Conservation (phyloP, 92 coral and sea anemone genomes). For the Diadumene lineata region DNA sequence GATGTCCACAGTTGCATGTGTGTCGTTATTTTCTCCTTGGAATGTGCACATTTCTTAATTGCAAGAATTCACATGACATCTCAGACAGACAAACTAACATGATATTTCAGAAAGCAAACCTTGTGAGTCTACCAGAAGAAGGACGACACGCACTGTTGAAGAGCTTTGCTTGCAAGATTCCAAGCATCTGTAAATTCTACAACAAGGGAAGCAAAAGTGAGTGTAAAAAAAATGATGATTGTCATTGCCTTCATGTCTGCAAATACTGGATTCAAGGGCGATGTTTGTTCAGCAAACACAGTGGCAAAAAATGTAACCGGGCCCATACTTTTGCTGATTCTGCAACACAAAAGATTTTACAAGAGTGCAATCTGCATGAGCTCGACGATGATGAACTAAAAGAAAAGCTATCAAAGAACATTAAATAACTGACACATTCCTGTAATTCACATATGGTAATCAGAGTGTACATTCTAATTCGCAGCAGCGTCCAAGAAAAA, state of each 20-base stretch:
- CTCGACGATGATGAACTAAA: neutral
- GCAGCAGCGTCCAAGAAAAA: too few relatives aligned
- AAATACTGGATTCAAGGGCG: neutral
- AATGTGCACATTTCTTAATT: neutral
- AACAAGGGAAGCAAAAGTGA: neutral
- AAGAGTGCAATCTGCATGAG: slow-evolving; percentile 1
- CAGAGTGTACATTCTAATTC: too few relatives aligned
- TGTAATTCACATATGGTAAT: too few relatives aligned
- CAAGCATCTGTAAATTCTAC: slow-evolving; percentile 3
- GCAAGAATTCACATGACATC: slow-evolving; percentile 21
- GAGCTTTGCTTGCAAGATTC: slow-evolving; percentile 6
- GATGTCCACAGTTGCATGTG: slow-evolving; percentile 8
- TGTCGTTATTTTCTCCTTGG: neutral
- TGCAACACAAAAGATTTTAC: neutral
- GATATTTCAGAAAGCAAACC: slow-evolving; percentile 3
- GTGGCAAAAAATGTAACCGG: neutral
- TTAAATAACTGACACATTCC: too few relatives aligned
- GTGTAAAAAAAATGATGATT: neutral
- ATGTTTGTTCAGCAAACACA: neutral
- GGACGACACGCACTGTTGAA: neutral
- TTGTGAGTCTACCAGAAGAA: neutral
- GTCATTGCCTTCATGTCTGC: slow-evolving; percentile 10
- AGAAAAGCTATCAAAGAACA: neutral
- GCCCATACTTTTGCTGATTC: slow-evolving; percentile 3
- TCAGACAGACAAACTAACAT: neutral